Evolutionary conservation across 2,797 vertebrate species (phyloP), one percentile per base, ranked within the genome.

Genomic region (Schizothorax lantsangensis): DNA sequence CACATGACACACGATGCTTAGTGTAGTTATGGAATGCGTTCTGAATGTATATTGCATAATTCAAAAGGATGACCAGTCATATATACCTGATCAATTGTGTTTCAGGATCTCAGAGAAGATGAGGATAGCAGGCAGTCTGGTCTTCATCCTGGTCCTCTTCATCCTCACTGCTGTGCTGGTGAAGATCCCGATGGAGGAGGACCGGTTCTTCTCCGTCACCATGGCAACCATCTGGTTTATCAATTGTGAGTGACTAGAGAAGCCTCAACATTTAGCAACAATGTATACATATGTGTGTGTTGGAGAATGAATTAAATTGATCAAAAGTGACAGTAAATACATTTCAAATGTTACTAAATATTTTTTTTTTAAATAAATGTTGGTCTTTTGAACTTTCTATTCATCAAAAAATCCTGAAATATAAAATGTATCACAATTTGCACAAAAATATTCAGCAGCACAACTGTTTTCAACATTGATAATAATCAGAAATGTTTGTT

Each of bases 191-290:
- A 88, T 90, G 89, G 79, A 79, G 79, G 43, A 85, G 49, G 89
- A 89, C 68, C 15, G 19, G 66, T 98, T 98, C 91, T 98, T 98
- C 88, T 95, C 95, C 0, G 47, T 97, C 91, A 98, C 96, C 86
- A 97, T 98, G 97, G 94, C 96, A 0, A 97, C 94, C 0, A 96
- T 97, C 91, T 98, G 97, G 88, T 89, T 89, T 40, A 91, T 91
- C 78, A 91, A 90, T 26, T 90, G 88, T 91, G 30, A 84, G 89
- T 77, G 45, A 26, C 11, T 57, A 23, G 54, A 23, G 6, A 9
- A 49, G 14, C 47, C 47, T 49, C 47, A 49, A 12, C 4, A 49
- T 49, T 49, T 49, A 49, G 47, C 47, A 49, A 1, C 47, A 49
- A 4, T 49, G 30, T 30, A 30, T 30, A 30, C 30, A 30, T 30